A percentile compares a stretch with the other conserved stretches of the same genome.
phyloP scores from a whole-genome alignment of 2,888 invertebrate genomes.

The Campaea margaritaria region DNA sequence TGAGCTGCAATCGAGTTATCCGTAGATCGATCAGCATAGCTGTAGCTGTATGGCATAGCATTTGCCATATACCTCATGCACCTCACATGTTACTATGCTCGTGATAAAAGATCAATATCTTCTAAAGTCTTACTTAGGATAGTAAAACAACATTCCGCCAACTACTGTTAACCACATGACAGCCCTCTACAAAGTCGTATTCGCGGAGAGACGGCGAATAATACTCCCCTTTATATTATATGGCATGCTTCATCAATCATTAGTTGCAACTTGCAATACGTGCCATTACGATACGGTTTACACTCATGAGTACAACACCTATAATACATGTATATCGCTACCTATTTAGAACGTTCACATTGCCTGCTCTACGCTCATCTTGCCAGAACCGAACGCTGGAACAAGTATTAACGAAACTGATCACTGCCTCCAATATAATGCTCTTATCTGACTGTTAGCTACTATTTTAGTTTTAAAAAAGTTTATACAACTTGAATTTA shows the following conservation, averaged over 20 bases:
- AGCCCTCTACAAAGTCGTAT: constrained; percentile 20
- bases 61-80: not conserved
- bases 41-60: too few species aligned
- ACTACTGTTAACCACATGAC: constrained; percentile 21
- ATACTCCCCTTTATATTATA: constrained; percentile 12
- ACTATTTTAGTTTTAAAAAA: constrained; percentile 21
- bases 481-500: constrained; percentile 21
- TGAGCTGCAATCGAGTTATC: too few species aligned
- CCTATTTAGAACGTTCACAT: constrained; percentile 24
- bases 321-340: constrained; percentile 2
- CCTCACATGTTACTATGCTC: not conserved
- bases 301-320: too few species aligned
- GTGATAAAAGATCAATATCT: constrained; percentile 21
- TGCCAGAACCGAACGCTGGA: constrained; percentile 37
- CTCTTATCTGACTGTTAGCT: constrained; percentile 29
- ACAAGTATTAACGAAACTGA: constrained; percentile 20
- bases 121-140: constrained; percentile 20
- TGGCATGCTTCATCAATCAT: constrained; percentile 23
- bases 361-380: constrained; percentile 34
- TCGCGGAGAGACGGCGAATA: constrained; percentile 17
- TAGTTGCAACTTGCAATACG: constrained; percentile 21
- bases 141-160: constrained; percentile 12
- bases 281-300: constrained; percentile 5
- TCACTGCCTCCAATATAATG: constrained; percentile 29
- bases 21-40: too few species aligned